Evolutionary conservation across 1,140 invertebrate species (phyloP).

Genomic region (Drosophila tristis): DNA sequence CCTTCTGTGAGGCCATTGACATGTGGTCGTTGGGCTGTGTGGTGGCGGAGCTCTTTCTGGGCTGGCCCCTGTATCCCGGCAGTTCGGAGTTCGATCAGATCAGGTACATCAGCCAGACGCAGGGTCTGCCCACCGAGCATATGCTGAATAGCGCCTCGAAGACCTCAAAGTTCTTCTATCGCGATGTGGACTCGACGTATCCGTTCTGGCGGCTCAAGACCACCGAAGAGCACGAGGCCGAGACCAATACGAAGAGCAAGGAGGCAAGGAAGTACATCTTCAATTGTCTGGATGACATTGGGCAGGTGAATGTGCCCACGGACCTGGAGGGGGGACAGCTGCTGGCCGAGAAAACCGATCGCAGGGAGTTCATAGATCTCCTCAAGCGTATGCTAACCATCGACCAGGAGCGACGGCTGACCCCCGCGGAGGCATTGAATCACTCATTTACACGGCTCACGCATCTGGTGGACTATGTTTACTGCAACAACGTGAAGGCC

Average conservation of each 20-base stretch:
- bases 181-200: conserved; percentile 97
- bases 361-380: conserved; percentile 98
- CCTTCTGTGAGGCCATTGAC: conserved; percentile 99
- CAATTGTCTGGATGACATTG: conserved; percentile 99
- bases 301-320: conserved; percentile 98
- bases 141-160: conserved; percentile 99
- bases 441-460: conserved; percentile 97
- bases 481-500: conserved; percentile 97
- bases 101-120: conserved; percentile 90
- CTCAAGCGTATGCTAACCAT: conserved; percentile 98
- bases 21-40: conserved; percentile 99
- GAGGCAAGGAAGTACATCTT: conserved; percentile 99
- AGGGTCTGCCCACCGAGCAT: conserved; percentile 97
- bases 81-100: conserved; percentile 99
- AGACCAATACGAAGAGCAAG: conserved; percentile 99
- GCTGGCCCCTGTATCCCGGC: conserved; percentile 99
- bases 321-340: conserved; percentile 98
- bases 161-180: conserved; percentile 99
- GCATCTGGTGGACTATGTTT: conserved; percentile 97
- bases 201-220: conserved; percentile 99
- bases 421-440: conserved; percentile 97
- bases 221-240: conserved; percentile 98
- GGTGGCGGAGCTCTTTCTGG: conserved; percentile 99
- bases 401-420: conserved; percentile 98
- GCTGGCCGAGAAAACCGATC: conserved; percentile 97